These are phyloP conservation scores for Blomia tropicalis DNA, from an alignment of 2,888 invertebrate genomes.

Conservation along the genomic window DNA sequence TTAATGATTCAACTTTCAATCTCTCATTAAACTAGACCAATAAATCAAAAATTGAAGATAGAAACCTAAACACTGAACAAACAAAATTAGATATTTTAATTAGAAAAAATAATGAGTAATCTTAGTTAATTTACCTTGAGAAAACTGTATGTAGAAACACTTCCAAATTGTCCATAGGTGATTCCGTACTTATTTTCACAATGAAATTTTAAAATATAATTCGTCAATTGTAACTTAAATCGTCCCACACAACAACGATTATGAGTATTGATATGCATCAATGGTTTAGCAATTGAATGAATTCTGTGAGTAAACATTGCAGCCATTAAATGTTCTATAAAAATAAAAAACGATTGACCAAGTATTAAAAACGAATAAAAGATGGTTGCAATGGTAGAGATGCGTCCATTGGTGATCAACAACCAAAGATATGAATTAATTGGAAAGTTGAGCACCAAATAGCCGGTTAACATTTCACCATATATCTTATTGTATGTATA, in stretches of 20 bases:
- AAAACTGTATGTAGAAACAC: background rate
- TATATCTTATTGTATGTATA: background rate
- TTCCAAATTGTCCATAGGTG: background rate
- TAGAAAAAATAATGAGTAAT: too few species aligned
- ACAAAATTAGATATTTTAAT: too few species aligned
- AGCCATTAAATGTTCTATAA: background rate
- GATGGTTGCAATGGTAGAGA: background rate
- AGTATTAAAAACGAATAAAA: background rate
- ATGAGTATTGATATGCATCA: background rate
- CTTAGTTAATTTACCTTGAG: background rate
- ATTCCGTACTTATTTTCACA: background rate
- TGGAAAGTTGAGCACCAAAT: background rate
- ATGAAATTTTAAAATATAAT: slow-evolving; percentile 3
- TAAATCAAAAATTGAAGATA: background rate
- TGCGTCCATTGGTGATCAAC: background rate
- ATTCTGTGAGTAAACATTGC: background rate
- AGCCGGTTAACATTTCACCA: background rate
- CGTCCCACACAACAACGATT: background rate
- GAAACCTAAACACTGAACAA: too few species aligned
- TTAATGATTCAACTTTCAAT: too few species aligned
- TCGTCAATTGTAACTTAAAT: background rate
- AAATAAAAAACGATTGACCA: slow-evolving; percentile 4
- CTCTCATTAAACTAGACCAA: background rate
- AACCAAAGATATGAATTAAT: background rate
- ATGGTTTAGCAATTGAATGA: background rate